Conservation (phyloP, 2,888 invertebrate genomes). For the Adela reaumurella region DNA sequence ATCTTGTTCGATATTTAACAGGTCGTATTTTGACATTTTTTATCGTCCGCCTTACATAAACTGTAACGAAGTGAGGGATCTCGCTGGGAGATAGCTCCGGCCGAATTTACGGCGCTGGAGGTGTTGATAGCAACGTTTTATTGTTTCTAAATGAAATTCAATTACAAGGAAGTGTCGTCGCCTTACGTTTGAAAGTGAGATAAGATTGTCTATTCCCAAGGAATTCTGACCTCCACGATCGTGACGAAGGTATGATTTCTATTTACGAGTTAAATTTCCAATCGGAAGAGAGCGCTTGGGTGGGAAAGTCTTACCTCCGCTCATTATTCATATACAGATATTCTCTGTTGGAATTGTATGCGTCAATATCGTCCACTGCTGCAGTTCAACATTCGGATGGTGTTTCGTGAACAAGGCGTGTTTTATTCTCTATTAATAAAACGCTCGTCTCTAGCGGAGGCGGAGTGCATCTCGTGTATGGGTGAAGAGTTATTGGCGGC, state of each 20-base stretch:
- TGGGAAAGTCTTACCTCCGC: too few species aligned
- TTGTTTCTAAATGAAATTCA: not conserved
- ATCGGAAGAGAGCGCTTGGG: too few species aligned
- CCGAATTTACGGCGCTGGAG: conserved; percentile 8
- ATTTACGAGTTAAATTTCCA: too few species aligned
- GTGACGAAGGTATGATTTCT: too few species aligned
- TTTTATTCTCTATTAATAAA: not conserved
- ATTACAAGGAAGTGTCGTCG: not conserved
- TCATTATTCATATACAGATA: too few species aligned
- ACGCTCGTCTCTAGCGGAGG: not conserved
- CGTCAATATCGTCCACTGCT: too few species aligned
- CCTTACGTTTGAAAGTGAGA: too few species aligned
- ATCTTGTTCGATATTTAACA: conserved; percentile 29
- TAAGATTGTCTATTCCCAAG: too few species aligned
- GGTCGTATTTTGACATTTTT: conserved; percentile 35
- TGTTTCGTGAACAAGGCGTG: too few species aligned
- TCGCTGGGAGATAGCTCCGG: not conserved
- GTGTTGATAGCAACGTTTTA: conserved; percentile 4
- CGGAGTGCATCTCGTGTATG: not conserved
- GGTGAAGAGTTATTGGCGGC: not conserved
- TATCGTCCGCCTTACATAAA: conserved; percentile 23
- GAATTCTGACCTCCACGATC: too few species aligned
- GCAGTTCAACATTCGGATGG: too few species aligned
- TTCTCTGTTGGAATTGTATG: too few species aligned
- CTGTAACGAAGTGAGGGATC: conserved; percentile 7